These are phyloP conservation scores for Drosophila persimilis DNA, from an alignment of 1,140 invertebrate genomes.

Conservation along the genomic window DNA sequence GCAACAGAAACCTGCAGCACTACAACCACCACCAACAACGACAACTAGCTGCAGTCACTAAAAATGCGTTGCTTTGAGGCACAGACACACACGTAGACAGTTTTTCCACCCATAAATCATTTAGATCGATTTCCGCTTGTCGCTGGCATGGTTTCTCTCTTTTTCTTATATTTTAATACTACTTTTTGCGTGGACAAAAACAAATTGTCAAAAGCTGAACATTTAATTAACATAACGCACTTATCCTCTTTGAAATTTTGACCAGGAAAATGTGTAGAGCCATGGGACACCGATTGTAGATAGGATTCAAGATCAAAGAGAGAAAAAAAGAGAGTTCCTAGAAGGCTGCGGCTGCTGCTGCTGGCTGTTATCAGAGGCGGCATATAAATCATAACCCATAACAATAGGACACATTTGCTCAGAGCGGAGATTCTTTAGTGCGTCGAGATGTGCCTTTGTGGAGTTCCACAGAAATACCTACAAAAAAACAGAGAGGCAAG, in stretches of 20 bases:
- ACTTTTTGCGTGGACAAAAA: slow-evolving; percentile 43
- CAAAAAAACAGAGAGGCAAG: neutral
- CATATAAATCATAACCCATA: slow-evolving; percentile 64
- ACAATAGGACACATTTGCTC: slow-evolving; percentile 58
- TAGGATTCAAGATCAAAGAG: too few species aligned
- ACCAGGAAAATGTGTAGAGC: slow-evolving; percentile 22
- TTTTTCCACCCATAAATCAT: slow-evolving; percentile 72
- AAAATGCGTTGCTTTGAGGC: slow-evolving; percentile 29
- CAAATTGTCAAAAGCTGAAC: slow-evolving; percentile 75
- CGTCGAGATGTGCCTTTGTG: slow-evolving; percentile 33
- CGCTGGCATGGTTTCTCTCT: slow-evolving; percentile 22
- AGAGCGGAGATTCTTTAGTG: neutral
- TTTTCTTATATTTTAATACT: slow-evolving; percentile 18
- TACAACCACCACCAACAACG: neutral
- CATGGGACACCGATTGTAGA: too few species aligned
- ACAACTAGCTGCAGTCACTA: neutral
- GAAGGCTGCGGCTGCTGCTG: slow-evolving; percentile 30
- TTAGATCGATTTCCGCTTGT: slow-evolving; percentile 79
- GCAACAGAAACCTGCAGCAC: slow-evolving; percentile 49
- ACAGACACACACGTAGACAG: slow-evolving; percentile 29
- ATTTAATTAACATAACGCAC: slow-evolving; percentile 78
- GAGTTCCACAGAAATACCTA: slow-evolving; percentile 43
- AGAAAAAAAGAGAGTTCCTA: slow-evolving; percentile 23
- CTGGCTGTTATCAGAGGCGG: slow-evolving; percentile 35
- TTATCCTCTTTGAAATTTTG: slow-evolving; percentile 35